A percentile compares a stretch with the other conserved stretches of the same genome.
Conservation (phyloP, 2,797 vertebrate genomes). For the Sphenopsis melanotis region DNA sequence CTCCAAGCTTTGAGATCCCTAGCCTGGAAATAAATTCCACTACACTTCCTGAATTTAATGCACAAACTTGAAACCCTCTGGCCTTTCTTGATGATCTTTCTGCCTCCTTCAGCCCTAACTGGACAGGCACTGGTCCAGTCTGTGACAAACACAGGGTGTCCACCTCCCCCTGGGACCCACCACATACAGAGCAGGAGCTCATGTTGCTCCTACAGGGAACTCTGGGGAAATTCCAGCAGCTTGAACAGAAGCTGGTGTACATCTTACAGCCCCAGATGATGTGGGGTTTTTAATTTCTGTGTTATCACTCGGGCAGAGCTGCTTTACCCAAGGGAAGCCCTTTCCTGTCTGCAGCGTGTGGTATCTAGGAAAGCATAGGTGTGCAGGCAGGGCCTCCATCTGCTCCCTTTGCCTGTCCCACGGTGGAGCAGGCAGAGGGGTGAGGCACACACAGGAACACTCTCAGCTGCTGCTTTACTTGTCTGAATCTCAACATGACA, state of each 20-base stretch:
- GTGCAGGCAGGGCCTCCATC: not conserved
- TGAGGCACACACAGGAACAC: not conserved
- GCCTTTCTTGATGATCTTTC: not conserved
- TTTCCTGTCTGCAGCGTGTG: not conserved
- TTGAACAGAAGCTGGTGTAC: not conserved
- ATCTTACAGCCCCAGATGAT: not conserved
- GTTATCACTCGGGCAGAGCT: not conserved
- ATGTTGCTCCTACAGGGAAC: not conserved
- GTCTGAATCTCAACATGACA: not conserved
- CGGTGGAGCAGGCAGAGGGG: rapidly evolving
- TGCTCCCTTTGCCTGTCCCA: not conserved
- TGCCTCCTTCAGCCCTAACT: not conserved
- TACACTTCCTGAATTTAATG: not conserved
- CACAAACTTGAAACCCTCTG: rapidly evolving
- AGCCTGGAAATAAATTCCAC: not conserved
- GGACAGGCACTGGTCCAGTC: not conserved
- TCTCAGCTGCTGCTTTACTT: not conserved
- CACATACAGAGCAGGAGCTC: not conserved
- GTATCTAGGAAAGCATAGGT: rapidly evolving
- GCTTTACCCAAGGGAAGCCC: not conserved
- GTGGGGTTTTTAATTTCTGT: not conserved
- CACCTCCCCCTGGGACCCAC: not conserved
- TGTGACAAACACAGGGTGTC: not conserved
- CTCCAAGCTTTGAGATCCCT: not conserved
- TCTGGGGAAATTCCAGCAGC: not conserved